phyloP scores from a whole-genome alignment of 1,140 invertebrate genomes.

The Tetraneura akinire region DNA sequence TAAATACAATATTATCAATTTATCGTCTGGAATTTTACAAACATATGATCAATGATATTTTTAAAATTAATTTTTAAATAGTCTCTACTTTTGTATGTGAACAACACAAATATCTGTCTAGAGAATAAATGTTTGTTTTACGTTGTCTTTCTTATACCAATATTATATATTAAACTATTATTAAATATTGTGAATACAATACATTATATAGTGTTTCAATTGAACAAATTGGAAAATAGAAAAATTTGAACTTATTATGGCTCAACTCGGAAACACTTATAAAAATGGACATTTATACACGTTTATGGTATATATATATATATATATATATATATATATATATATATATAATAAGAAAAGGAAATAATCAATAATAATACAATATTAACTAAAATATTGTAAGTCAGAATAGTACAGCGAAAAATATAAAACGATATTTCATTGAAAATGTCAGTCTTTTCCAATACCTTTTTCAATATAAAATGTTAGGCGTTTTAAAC shows the following conservation, averaged over 20 bases:
- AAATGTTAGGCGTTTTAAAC: background rate
- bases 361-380: constrained; percentile 43
- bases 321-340: too few relatives aligned
- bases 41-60: background rate
- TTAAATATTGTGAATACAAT: background rate
- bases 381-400: constrained; percentile 39
- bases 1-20: background rate
- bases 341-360: background rate
- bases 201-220: background rate
- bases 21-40: background rate
- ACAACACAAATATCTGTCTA: background rate
- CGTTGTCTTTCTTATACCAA: background rate
- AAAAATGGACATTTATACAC: constrained; percentile 4
- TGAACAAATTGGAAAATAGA: constrained; percentile 17
- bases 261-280: constrained; percentile 25
- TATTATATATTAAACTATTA: background rate
- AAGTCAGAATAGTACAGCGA: background rate
- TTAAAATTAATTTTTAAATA: background rate
- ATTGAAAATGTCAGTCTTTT: constrained; percentile 29
- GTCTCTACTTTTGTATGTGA: background rate
- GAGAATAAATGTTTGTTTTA: background rate
- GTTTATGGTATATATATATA: too few relatives aligned
- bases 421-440: constrained; percentile 7
- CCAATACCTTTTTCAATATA: background rate
- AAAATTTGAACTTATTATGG: constrained; percentile 37